These are phyloP conservation scores for Hofmannophila pseudospretella DNA, from an alignment of 2,888 invertebrate genomes.

Conservation along the genomic window DNA sequence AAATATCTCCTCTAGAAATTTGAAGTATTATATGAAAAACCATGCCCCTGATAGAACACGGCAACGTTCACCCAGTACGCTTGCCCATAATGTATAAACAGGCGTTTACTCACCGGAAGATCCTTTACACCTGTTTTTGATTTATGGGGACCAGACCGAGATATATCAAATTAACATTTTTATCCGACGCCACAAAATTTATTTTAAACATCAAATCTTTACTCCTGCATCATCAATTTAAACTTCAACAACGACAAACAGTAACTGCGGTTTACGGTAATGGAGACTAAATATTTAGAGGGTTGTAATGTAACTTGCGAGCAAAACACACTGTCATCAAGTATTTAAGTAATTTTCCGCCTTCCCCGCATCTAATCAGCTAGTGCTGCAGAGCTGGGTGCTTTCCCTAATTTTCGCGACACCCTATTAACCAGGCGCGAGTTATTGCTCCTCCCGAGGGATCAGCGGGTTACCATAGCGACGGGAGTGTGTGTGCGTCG, in stretches of 20 bases:
- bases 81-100: conserved; percentile 42
- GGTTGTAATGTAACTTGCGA: conserved; percentile 19
- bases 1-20: no score
- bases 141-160: conserved; percentile 27
- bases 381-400: conserved; percentile 51
- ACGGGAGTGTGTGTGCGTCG: conserved; percentile 46
- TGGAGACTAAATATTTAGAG: conserved; percentile 47
- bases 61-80: no score
- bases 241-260: conserved; percentile 47
- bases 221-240: conserved; percentile 52
- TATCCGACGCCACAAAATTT: conserved; percentile 46
- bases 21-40: no score
- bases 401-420: conserved; percentile 67
- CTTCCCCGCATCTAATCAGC: conserved; percentile 57
- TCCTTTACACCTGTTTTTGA: conserved; percentile 19
- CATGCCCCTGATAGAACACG: no score
- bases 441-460: conserved; percentile 60
- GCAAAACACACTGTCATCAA: conserved; percentile 39
- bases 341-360: conserved; percentile 65
- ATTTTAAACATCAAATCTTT: conserved; percentile 59
- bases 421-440: conserved; percentile 64
- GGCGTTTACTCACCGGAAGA: conserved; percentile 26
- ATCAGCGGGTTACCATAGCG: conserved; percentile 45
- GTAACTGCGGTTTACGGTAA: conserved; percentile 41
- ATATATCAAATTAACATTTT: conserved; percentile 29